Conservation (phyloP, 2,113 vertebrate species). For the Axis porcinus region DNA sequence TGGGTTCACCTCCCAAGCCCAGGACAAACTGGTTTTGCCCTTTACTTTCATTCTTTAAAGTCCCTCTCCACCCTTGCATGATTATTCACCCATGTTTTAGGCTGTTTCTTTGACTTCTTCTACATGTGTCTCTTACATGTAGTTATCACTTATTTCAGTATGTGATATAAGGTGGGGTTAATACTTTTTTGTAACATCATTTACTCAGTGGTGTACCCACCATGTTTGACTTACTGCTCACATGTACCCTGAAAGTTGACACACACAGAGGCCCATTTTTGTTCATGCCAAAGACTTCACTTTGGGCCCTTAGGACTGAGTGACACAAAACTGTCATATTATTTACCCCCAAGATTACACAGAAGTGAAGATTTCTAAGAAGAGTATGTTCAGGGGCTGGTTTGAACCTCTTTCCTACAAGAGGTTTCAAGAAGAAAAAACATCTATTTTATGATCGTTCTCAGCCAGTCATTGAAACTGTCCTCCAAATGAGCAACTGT, state of each 20-base stretch:
- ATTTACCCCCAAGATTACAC: not conserved
- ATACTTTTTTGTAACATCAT: not conserved
- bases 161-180: not conserved
- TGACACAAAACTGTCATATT: not conserved
- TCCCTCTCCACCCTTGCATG: not conserved
- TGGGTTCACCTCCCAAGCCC: not conserved
- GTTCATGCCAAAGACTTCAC: not conserved
- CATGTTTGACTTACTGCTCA: not conserved
- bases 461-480: not conserved
- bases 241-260: not conserved
- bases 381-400: not conserved
- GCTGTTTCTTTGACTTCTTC: not conserved
- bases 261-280: not conserved
- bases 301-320: not conserved
- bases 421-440: not conserved
- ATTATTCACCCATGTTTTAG: not conserved
- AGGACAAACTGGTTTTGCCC: not conserved
- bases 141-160: not conserved
- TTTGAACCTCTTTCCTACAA: constrained; percentile 20
- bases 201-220: not conserved
- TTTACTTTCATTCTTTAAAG: not conserved
- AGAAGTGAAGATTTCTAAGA: not conserved
- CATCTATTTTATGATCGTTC: not conserved
- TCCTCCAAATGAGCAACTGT: not conserved
- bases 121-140: not conserved